Evolutionary conservation across 2,888 invertebrate genomes (phyloP), one percentile per base, ranked within the genome.

Genomic region (Hedya salicella): DNA sequence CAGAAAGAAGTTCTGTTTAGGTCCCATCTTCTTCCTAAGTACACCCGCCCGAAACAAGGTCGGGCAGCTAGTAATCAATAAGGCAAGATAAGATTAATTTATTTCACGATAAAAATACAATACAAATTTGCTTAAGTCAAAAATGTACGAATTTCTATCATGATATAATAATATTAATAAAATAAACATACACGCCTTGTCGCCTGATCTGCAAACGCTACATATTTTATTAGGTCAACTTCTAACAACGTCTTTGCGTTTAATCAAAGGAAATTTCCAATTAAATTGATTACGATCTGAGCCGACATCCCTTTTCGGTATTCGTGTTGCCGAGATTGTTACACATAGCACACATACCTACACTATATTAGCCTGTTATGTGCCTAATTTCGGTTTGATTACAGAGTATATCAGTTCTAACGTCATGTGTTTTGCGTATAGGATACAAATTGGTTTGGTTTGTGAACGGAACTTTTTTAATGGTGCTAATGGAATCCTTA

Each of bases 261-360:
- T 91, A 92, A 92, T 92, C 92, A 92, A 92, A 91, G 92, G 92
- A 92, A 89, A 91, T 91, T 91, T 91, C 92, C 92, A 92, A 91
- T 92, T 92, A 91, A 92, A 91, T 90, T 88, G 92, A 92, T 92
- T 89, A 89, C 88, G 85, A 91, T 92, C 91, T 77, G 71, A 73
- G 75, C 71, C 74, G 73, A 59, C 69, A 49, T 53, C 69, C 68
- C 69, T 62, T 68, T 53, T 70, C 69, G 69, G 64, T 70, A 66
- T 71, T 70, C 63, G 39, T 63, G 62, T 25, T 25, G 5, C 19
- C 25, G 40, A 39, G 65, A 53, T 65, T 60, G 57, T 57, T 46
- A 8, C 46, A 30, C 52, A 19, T 8, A 13, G 14, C 25, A 30
- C 25, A 52, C 44, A 30, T 46, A 65, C 59, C 30, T 63, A 62